A percentile compares a stretch with the other conserved stretches of the same genome.
Evolutionary conservation across 2,113 vertebrate genomes (phyloP).

Genomic region (Grammomys dolichurus): DNA sequence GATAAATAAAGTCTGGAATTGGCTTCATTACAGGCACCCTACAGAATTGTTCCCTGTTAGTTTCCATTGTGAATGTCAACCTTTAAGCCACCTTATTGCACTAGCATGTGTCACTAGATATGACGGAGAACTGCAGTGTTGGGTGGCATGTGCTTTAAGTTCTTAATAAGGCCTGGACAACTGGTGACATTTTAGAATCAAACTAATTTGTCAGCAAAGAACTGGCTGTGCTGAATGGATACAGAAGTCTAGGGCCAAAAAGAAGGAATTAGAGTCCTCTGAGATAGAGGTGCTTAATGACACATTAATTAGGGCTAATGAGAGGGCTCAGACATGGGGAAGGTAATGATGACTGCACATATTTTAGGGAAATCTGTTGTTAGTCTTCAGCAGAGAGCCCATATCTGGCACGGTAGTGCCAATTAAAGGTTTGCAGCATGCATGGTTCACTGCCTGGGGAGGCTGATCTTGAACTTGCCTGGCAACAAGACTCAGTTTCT

Average conservation of each 20-base stretch:
- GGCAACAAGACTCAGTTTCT: neutral
- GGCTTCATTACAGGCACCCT: neutral
- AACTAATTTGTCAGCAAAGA: slow-evolving; percentile 56
- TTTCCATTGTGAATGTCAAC: slow-evolving; percentile 35
- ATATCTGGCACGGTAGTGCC: neutral
- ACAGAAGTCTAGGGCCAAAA: neutral
- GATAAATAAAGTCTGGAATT: slow-evolving; percentile 20
- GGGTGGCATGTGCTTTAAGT: slow-evolving; percentile 7
- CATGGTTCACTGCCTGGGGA: neutral
- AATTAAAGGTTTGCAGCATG: neutral
- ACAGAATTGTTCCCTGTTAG: neutral
- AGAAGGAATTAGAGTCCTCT: slow-evolving; percentile 26
- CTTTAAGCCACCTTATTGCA: neutral
- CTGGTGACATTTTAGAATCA: slow-evolving; percentile 41
- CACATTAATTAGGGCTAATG: slow-evolving; percentile 53
- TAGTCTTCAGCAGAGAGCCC: neutral
- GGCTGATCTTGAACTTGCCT: neutral
- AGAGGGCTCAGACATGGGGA: neutral
- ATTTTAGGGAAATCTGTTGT: neutral
- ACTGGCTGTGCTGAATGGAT: neutral
- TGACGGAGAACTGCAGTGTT: neutral
- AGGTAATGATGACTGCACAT: neutral
- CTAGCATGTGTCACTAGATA: neutral
- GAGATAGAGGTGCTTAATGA: slow-evolving; percentile 27
- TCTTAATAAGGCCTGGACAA: slow-evolving; percentile 35